These are phyloP conservation scores for Menura novaehollandiae DNA, from an alignment of 2,113 vertebrate genomes.

Conservation along the genomic window DNA sequence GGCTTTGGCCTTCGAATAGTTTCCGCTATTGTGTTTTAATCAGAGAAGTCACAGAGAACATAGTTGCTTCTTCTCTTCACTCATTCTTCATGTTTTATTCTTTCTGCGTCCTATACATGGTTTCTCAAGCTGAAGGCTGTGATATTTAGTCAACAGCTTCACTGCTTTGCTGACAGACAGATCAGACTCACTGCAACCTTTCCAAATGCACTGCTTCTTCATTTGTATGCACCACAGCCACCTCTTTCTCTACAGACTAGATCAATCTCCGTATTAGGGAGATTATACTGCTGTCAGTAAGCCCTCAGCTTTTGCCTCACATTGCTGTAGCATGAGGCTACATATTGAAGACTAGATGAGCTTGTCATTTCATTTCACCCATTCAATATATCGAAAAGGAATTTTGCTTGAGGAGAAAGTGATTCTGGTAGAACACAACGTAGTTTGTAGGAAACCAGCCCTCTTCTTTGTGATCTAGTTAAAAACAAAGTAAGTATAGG, in stretches of 20 bases:
- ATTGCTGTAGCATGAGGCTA: neutral
- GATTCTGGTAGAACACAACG: neutral
- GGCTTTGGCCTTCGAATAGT: neutral
- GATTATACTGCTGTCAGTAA: constrained; percentile 10
- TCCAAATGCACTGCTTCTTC: neutral
- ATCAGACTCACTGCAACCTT: neutral
- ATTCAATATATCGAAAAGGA: neutral
- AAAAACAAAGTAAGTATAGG: neutral
- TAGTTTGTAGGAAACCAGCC: neutral
- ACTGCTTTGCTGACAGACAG: neutral
- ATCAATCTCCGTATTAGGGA: constrained; percentile 3
- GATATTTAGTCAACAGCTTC: neutral
- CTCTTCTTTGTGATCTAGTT: neutral
- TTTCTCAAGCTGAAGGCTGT: neutral
- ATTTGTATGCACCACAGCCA: constrained; percentile 7
- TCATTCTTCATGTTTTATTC: neutral
- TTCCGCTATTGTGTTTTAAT: neutral
- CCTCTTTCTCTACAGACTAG: neutral
- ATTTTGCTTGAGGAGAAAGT: neutral
- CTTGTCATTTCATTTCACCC: neutral
- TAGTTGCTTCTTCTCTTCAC: neutral
- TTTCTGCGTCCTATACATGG: neutral
- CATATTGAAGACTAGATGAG: neutral
- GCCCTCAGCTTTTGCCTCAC: neutral
- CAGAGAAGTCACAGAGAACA: neutral